Base-by-base conservation (phyloP, 2,113 vertebrate genomes). In the Proterorhinus semilunaris region DNA sequence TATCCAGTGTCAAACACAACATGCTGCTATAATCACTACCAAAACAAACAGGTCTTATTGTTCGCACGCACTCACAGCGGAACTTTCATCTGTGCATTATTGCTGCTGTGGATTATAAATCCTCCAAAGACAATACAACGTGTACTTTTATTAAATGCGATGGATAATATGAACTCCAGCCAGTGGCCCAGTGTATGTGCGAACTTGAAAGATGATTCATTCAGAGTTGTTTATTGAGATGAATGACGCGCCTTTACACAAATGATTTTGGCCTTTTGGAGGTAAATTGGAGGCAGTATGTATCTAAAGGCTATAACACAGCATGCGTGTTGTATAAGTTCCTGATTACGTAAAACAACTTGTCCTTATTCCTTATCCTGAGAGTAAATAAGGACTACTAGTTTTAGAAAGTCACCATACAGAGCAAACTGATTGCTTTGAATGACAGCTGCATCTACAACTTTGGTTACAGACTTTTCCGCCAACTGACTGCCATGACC, bases 351-450 rank as follows among this genome's bases (percentile, higher is more conserved):
- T 21, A 21, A 21, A 21, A 21, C n/a, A n/a, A n/a, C n/a, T n/a
- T n/a, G n/a, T n/a, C n/a, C n/a, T n/a, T n/a, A n/a, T n/a, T n/a
- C n/a, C n/a, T n/a, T n/a, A n/a, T n/a, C n/a, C n/a, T 46, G 8
- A 68, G 66, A 58, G 81, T 65, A 83, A 71, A 66, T 66, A 42
- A 80, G 72, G 72, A 75, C 78, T 45, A 74, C 68, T 76, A 75
- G 75, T 85, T 84, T 82, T 76, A 69, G 65, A 82, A 81, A 78
- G 71, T 82, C 75, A 85, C 83, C 76, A 67, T 71, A 76, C 53
- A 70, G 68, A 79, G 78, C 63, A 58, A 64, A 76, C 73, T 86
- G 72, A 75, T 77, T 80, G 74, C 74, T 83, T 71, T 82, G 76
- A 83, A 78, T 83, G 81, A 75, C 70, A 81, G 75, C 65, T 80